Conservation (phyloP, 2,888 invertebrate genomes). For the Smittia sp. region DNA sequence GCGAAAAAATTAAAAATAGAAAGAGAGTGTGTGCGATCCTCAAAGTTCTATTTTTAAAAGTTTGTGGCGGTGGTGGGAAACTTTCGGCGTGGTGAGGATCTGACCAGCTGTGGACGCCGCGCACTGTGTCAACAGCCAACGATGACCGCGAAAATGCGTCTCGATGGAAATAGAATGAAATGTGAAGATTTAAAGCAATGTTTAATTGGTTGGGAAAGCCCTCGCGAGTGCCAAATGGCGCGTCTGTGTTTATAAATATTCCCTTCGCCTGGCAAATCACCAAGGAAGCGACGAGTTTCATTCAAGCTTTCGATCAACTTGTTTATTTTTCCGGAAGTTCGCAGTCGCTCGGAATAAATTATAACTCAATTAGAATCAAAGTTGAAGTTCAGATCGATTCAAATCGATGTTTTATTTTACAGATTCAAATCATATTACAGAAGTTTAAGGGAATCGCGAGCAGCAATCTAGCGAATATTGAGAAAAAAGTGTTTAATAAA, state of each 20-base stretch:
- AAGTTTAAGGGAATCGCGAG: neutral
- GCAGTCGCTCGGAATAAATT: no score
- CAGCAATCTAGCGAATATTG: no score
- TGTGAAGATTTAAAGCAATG: neutral
- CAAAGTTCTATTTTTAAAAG: neutral
- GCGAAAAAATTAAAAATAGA: slow-evolving; percentile 21
- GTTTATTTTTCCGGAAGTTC: no score
- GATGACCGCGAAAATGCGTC: neutral
- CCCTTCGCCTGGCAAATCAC: neutral
- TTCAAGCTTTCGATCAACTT: no score
- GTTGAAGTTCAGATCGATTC: neutral
- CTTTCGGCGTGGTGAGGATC: neutral
- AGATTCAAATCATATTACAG: neutral
- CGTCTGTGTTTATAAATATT: neutral
- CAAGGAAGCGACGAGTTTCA: no score
- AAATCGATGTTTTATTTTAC: neutral
- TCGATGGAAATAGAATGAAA: neutral
- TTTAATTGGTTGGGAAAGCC: neutral
- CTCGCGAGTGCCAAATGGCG: neutral
- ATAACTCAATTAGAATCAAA: neutral
- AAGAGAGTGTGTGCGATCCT: slow-evolving; percentile 19
- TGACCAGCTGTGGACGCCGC: neutral
- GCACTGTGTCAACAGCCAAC: no score
- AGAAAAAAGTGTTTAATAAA: neutral
- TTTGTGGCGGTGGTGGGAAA: neutral